These are phyloP conservation scores for Buceros bicornis DNA, from an alignment of 2,797 vertebrate species.

Conservation along the genomic window DNA sequence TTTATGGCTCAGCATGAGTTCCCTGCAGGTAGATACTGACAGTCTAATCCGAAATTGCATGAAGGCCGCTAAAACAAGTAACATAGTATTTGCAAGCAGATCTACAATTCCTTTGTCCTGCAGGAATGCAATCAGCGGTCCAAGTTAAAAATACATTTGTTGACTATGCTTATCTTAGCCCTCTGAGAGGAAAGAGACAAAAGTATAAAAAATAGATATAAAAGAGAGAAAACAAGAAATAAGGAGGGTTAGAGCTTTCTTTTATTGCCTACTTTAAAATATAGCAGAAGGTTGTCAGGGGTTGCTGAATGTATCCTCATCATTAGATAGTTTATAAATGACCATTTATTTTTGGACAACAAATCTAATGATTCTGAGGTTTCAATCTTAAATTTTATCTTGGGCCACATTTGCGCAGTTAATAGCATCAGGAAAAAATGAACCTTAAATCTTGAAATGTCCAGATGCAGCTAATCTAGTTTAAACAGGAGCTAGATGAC, in stretches of 20 bases:
- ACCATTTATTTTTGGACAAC: neutral
- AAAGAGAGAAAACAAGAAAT: neutral
- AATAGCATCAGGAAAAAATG: neutral
- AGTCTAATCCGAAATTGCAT: slow-evolving; percentile 49
- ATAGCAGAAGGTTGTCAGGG: neutral
- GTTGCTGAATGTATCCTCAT: neutral
- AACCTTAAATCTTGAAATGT: neutral
- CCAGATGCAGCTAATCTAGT: neutral
- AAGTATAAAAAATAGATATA: neutral
- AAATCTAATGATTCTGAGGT: neutral
- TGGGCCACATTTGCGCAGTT: neutral
- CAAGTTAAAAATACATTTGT: slow-evolving; percentile 41
- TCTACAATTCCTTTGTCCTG: slow-evolving; percentile 40
- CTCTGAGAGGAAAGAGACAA: neutral
- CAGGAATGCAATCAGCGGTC: neutral
- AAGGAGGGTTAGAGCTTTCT: neutral
- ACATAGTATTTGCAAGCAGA: slow-evolving; percentile 16
- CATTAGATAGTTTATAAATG: neutral
- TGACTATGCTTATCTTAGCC: slow-evolving; percentile 1
- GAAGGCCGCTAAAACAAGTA: slow-evolving; percentile 48
- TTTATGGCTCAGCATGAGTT: slow-evolving; percentile 55
- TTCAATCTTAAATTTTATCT: neutral
- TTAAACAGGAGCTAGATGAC: neutral
- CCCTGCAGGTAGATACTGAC: slow-evolving; percentile 54
- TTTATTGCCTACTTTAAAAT: neutral